Percentiles rank a stretch among this genome's conserved stretches.
These are phyloP conservation scores for Trichonephila inaurata DNA, from an alignment of 1,140 invertebrate species.

Conservation along the genomic window DNA sequence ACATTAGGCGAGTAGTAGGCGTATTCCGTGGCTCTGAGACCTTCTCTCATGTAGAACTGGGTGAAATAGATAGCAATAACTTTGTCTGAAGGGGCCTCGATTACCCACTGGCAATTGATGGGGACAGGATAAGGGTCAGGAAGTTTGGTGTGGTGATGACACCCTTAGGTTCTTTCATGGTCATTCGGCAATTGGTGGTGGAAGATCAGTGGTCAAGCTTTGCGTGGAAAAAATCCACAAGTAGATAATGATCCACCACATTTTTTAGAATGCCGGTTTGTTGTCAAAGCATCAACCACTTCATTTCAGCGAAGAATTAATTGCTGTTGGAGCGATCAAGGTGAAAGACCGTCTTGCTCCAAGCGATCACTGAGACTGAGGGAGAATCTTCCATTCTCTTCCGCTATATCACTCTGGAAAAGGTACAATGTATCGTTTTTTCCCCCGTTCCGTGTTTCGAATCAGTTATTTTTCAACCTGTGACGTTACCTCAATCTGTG, in stretches of 20 bases:
- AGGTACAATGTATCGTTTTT: slow-evolving; percentile 33
- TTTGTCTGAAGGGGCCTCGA: slow-evolving; percentile 84
- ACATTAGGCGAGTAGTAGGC: slow-evolving; percentile 80
- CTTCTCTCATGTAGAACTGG: slow-evolving; percentile 91
- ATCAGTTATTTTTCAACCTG: slow-evolving; percentile 52
- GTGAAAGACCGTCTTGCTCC: background rate
- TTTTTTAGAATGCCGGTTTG: background rate
- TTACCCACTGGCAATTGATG: slow-evolving; percentile 91
- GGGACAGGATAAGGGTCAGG: slow-evolving; percentile 88
- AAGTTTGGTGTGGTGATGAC: slow-evolving; percentile 91
- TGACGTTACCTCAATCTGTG: slow-evolving; percentile 65
- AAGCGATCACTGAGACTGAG: background rate
- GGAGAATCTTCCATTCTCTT: slow-evolving; percentile 27
- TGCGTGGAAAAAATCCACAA: background rate
- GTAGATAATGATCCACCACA: slow-evolving; percentile 3
- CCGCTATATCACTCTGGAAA: background rate
- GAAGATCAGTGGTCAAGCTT: background rate
- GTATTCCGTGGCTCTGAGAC: slow-evolving; percentile 90
- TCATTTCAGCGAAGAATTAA: background rate
- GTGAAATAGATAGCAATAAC: slow-evolving; percentile 93
- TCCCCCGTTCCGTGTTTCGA: slow-evolving; percentile 47
- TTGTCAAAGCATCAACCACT: background rate
- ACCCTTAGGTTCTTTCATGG: slow-evolving; percentile 77
- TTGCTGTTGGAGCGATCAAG: background rate
- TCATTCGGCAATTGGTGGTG: slow-evolving; percentile 52